Conservation (phyloP, 2,797 vertebrate genomes). For the Diceros bicornis region DNA sequence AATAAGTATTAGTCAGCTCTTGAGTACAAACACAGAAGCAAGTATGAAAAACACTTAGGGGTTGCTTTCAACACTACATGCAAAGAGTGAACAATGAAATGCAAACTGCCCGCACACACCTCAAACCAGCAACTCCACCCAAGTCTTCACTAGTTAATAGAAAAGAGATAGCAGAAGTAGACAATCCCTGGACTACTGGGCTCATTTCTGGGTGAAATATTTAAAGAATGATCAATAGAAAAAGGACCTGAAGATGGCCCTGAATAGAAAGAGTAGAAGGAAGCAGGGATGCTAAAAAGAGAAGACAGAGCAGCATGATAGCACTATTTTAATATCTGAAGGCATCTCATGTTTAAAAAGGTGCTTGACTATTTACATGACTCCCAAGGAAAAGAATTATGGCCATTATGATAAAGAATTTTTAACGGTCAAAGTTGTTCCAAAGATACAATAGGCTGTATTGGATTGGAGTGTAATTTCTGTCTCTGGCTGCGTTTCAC, state of each 20-base stretch:
- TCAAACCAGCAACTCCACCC: not conserved
- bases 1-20: not conserved
- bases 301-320: not conserved
- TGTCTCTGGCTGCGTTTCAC: not conserved
- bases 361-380: not conserved
- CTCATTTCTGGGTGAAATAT: not conserved
- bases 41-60: not conserved
- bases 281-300: not conserved
- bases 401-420: not conserved
- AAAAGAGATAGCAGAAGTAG: not conserved
- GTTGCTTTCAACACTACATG: not conserved
- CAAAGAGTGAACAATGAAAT: not conserved
- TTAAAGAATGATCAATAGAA: not conserved
- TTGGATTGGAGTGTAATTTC: not conserved
- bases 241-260: not conserved
- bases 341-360: not conserved
- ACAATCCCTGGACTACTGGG: not conserved
- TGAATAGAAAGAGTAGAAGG: not conserved
- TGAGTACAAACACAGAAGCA: not conserved
- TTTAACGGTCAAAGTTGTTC: not conserved
- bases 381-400: not conserved
- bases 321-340: not conserved
- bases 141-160: not conserved
- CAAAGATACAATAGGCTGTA: not conserved
- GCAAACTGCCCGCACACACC: not conserved